phyloP scores from a whole-genome alignment of 2,113 vertebrate species.

The Speoplatyrhinus poulsoni region DNA sequence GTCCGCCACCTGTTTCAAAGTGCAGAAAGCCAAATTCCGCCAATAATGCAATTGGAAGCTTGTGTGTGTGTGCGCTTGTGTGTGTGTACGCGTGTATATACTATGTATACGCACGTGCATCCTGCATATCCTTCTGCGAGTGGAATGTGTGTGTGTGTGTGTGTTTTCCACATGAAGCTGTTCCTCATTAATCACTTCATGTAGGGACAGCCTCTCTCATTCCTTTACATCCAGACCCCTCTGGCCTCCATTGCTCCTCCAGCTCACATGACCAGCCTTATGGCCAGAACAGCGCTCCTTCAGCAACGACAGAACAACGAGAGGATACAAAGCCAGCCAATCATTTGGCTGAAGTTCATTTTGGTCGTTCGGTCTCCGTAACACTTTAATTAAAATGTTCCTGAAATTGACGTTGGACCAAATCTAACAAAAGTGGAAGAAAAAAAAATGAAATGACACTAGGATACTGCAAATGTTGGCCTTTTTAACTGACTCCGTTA shows the following conservation, averaged over 20 bases:
- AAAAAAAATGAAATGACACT: too few species aligned
- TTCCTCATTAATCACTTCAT: slow-evolving; percentile 68
- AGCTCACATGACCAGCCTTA: slow-evolving; percentile 61
- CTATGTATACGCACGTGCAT: background rate
- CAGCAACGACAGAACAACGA: slow-evolving; percentile 37
- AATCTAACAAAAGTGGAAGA: too few species aligned
- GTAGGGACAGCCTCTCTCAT: slow-evolving; percentile 33
- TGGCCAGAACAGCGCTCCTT: slow-evolving; percentile 44
- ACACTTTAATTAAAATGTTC: too few species aligned
- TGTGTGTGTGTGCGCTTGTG: background rate
- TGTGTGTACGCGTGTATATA: background rate
- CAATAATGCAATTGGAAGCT: slow-evolving; percentile 28
- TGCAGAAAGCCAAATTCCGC: slow-evolving; percentile 50
- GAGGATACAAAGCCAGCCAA: background rate
- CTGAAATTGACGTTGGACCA: too few species aligned
- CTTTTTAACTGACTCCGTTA: too few species aligned
- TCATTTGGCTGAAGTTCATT: too few species aligned
- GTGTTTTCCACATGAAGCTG: slow-evolving; percentile 60
- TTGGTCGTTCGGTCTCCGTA: too few species aligned
- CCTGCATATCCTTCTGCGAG: background rate
- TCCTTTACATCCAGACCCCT: slow-evolving; percentile 36
- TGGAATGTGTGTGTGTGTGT: background rate
- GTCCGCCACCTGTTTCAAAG: slow-evolving; percentile 66
- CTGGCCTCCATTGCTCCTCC: slow-evolving; percentile 30
- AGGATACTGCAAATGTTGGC: too few species aligned